Percentiles rank a stretch among this genome's conserved stretches.
Evolutionary conservation across 2,888 invertebrate species (phyloP).

Genomic region (Hydrotaea diabolus): DNA sequence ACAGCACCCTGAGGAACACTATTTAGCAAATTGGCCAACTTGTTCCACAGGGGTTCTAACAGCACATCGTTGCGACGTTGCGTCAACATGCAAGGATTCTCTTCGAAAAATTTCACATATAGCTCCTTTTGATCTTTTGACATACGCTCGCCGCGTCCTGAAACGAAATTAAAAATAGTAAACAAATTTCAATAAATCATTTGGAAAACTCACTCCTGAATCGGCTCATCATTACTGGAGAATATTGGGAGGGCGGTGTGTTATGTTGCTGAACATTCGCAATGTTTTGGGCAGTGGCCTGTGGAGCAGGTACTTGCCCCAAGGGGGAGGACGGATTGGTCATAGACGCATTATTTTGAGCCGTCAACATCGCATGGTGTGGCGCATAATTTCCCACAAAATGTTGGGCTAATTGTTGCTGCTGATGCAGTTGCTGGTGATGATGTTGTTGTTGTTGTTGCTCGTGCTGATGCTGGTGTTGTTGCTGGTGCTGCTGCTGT

Average conservation of each 20-base stretch:
- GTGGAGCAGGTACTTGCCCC: conserved; percentile 13
- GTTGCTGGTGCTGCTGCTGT: conserved; percentile 51
- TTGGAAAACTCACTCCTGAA: conserved; percentile 73
- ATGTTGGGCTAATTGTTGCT: conserved; percentile 64
- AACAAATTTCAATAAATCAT: conserved; percentile 18
- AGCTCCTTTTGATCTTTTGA: conserved; percentile 78
- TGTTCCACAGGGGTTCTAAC: conserved; percentile 76
- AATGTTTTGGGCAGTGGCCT: conserved; percentile 39
- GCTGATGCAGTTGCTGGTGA: conserved; percentile 69
- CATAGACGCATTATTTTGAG: conserved; percentile 51
- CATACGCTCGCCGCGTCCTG: conserved; percentile 78
- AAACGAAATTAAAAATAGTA: conserved; percentile 40
- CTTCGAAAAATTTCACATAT: conserved; percentile 77
- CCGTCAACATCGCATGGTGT: conserved; percentile 55
- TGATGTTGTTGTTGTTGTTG: conserved; percentile 70
- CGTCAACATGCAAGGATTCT: conserved; percentile 77
- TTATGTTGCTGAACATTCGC: conserved; percentile 70
- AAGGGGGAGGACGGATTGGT: conserved; percentile 37
- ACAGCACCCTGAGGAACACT: conserved; percentile 77
- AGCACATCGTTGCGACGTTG: conserved; percentile 76
- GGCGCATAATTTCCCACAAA: conserved; percentile 52
- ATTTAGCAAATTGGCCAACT: conserved; percentile 75
- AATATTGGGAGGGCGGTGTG: conserved; percentile 71
- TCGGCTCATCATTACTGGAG: conserved; percentile 75
- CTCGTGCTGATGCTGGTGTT: conserved; percentile 68